Percentiles rank a stretch among this genome's conserved stretches.
phyloP scores from a whole-genome alignment of 2,113 vertebrate genomes.

The Tursiops truncatus region DNA sequence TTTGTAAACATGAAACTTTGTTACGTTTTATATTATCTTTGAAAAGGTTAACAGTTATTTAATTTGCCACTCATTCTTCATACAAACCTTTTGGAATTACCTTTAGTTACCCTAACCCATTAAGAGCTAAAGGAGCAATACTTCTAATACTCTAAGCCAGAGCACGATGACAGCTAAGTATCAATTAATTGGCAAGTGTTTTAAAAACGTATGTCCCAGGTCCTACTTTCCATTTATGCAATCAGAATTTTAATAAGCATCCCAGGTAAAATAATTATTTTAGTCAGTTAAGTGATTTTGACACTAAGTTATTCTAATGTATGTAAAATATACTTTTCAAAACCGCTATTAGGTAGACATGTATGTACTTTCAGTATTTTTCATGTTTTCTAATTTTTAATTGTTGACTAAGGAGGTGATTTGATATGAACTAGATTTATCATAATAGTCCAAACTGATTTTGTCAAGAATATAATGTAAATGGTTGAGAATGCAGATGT shows the following conservation, averaged over 20 bases:
- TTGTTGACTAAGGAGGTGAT: conserved; percentile 1
- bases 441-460: neutral
- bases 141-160: neutral
- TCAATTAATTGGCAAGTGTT: neutral
- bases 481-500: neutral
- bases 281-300: neutral
- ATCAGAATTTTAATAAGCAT: conserved; percentile 41
- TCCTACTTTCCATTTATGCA: neutral
- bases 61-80: neutral
- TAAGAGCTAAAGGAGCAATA: neutral
- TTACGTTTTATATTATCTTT: conserved; percentile 34
- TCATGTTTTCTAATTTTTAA: conserved; percentile 8
- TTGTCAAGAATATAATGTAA: conserved; percentile 1
- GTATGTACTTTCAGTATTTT: neutral
- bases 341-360: neutral
- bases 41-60: neutral
- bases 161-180: neutral
- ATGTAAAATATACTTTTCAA: conserved; percentile 7
- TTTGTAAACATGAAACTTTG: neutral
- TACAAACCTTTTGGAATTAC: neutral
- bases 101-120: neutral
- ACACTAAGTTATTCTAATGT: neutral
- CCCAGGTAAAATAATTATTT: neutral
- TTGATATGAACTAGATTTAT: conserved; percentile 20
- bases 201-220: neutral